Base-by-base conservation (phyloP, 2,113 vertebrate genomes). In the Calonectris borealis region DNA sequence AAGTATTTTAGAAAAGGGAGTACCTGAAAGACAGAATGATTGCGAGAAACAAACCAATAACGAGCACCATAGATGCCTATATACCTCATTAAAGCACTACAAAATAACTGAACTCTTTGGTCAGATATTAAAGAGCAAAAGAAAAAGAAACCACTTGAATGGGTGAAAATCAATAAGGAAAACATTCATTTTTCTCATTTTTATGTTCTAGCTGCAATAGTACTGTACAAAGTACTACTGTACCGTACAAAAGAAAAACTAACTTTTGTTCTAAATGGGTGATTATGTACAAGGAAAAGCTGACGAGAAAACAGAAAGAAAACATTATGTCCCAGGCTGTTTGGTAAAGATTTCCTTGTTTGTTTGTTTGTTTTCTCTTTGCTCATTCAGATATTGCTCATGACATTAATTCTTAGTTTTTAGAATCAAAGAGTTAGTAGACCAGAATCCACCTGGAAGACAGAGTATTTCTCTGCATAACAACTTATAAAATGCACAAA, bases 401-500 rank as follows among this genome's bases (percentile, higher is more conserved):
- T 77, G 40, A 44, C 32, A 71, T 71, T 10, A 79, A 36, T 65
- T 75, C 21, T 44, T 76, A 34, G 42, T 85, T 83, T 66, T 66
- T 44, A n/a, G 32, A 83, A 49, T 51, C 48, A 27, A 54, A 60
- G 22, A 64, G 3, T 25, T 44, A n/a, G 32, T 26, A 44, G 20
- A 38, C 10, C 24, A 66, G 24, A 65, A 76, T 71, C 62, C 19
- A n/a, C 29, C 27, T 32, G 40, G 13, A 70, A 76, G 78, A 80
- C 0, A 0, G 25, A 70, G 10, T 51, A 29, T 10, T 83, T 24
- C 38, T 46, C 62, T 84, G 64, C 29, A 10, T 29, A 55, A 44
- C 4, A 65, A 24, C 12, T 52, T 52, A n/a, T 4, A 48, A 61
- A 85, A 32, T 2, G 13, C 44, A 11, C 34, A 76, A 48, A 76